These are phyloP conservation scores for Paedocypris sp. DNA, from an alignment of 2,113 vertebrate genomes.

Conservation along the genomic window DNA sequence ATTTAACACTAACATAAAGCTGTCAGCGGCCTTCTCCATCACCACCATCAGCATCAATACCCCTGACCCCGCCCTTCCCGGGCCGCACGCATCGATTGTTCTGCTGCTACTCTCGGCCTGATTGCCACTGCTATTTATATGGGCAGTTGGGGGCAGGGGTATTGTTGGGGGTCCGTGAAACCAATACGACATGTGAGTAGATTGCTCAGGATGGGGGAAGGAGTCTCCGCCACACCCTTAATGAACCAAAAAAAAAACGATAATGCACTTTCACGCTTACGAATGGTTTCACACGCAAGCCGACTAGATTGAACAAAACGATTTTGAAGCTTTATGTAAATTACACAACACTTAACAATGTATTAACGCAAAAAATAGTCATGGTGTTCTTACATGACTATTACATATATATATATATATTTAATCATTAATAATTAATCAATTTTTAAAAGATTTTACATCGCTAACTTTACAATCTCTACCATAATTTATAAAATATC, in stretches of 20 bases:
- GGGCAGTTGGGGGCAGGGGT: conserved; percentile 8
- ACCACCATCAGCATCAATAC: conserved; percentile 12
- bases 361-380: no score
- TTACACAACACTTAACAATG: no score
- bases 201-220: conserved; percentile 3
- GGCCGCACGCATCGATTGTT: conserved; percentile 35
- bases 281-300: no score
- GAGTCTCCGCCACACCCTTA: neutral
- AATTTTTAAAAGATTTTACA: no score
- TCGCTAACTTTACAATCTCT: no score
- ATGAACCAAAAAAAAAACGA: neutral
- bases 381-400: no score
- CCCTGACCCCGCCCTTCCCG: conserved; percentile 39
- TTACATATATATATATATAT: no score
- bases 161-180: neutral
- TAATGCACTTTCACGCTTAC: neutral
- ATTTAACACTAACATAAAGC: neutral
- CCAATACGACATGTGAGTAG: neutral
- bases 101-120: conserved; percentile 37
- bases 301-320: no score
- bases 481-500: no score
- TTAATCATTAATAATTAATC: no score
- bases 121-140: conserved; percentile 44
- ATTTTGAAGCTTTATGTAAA: no score
- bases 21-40: neutral